phyloP scores from a whole-genome alignment of 2,888 invertebrate genomes.

The Troilus luridus region DNA sequence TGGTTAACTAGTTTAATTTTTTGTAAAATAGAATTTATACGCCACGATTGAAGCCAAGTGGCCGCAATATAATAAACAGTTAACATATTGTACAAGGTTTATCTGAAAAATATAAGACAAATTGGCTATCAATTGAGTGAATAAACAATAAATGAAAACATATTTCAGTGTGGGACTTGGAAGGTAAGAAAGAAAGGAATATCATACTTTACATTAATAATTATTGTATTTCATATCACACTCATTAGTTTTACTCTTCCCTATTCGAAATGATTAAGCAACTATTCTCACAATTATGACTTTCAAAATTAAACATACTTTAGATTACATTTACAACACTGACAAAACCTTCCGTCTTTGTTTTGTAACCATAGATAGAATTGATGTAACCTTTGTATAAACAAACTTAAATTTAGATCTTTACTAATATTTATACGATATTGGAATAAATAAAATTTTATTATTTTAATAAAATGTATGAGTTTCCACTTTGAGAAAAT shows the following conservation, averaged over 20 bases:
- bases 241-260: background rate
- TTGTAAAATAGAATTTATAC: constrained; percentile 79
- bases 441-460: background rate
- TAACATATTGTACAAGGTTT: constrained; percentile 70
- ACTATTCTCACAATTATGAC: background rate
- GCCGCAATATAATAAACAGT: constrained; percentile 88
- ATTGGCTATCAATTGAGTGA: background rate
- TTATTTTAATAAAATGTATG: background rate
- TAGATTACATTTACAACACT: constrained; percentile 4
- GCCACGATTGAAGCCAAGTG: constrained; percentile 86
- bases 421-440: background rate
- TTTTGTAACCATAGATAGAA: background rate
- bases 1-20: constrained; percentile 72
- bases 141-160: background rate
- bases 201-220: background rate
- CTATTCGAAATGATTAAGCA: background rate
- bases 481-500: background rate
- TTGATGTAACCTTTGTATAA: background rate
- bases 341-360: background rate
- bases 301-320: constrained; percentile 40
- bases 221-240: background rate
- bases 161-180: background rate
- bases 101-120: background rate
- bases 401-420: background rate
- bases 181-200: background rate